phyloP scores from a whole-genome alignment of 2,888 invertebrate genomes.

The Leuctra nigra region DNA sequence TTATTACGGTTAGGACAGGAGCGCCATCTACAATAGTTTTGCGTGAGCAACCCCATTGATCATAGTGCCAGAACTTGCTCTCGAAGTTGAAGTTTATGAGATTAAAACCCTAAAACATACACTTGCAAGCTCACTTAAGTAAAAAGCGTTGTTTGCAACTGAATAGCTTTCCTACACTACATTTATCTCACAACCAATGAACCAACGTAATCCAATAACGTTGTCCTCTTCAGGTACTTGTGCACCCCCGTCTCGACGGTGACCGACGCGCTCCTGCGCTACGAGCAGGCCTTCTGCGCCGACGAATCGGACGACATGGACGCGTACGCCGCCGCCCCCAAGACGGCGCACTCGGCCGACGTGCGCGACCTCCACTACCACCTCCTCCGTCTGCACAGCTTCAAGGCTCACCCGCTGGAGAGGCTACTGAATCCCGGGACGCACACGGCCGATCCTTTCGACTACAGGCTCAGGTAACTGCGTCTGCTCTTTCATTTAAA shows the following conservation, averaged over 20 bases:
- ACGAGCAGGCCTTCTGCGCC: constrained; percentile 56
- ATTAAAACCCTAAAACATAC: too few species aligned
- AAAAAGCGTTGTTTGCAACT: too few species aligned
- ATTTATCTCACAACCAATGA: too few species aligned
- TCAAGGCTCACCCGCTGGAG: constrained; percentile 56
- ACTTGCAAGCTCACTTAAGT: too few species aligned
- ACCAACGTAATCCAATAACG: too few species aligned
- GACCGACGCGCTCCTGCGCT: constrained; percentile 62
- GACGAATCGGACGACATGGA: constrained; percentile 30
- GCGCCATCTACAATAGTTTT: too few species aligned
- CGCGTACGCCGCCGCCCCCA: constrained; percentile 39
- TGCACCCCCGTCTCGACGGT: constrained; percentile 63
- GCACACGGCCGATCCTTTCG: constrained; percentile 71
- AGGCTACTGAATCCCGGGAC: constrained; percentile 64
- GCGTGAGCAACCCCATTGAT: too few species aligned
- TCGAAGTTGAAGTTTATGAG: too few species aligned
- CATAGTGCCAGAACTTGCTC: too few species aligned
- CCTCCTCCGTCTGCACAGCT: constrained; percentile 68
- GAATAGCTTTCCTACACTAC: too few species aligned
- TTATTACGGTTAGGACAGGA: too few species aligned
- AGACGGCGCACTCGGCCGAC: constrained; percentile 25
- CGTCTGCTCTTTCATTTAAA: too few species aligned
- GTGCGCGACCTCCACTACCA: constrained; percentile 72
- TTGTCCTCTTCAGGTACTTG: constrained; percentile 63
- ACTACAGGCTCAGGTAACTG: constrained; percentile 67